Percentiles rank a stretch among this genome's conserved stretches.
These are phyloP conservation scores for Xanthostigma xanthostigma DNA, from an alignment of 2,888 invertebrate species.

Conservation along the genomic window DNA sequence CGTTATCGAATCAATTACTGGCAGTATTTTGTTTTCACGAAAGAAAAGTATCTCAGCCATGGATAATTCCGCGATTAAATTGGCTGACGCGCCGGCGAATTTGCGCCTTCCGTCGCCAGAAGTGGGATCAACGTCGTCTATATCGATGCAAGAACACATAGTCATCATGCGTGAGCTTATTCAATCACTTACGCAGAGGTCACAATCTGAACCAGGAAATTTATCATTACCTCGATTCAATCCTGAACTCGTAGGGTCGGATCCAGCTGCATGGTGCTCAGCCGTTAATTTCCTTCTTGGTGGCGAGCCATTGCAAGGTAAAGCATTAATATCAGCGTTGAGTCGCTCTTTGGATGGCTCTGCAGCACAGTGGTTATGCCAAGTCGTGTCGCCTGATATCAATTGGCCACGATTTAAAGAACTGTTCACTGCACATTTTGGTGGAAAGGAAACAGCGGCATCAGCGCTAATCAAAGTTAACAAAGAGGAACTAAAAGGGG, in stretches of 20 bases:
- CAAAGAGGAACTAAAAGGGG: not conserved
- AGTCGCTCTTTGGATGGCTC: slow-evolving; percentile 6
- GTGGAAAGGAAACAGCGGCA: not conserved
- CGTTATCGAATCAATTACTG: too few relatives aligned
- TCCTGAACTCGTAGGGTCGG: slow-evolving; percentile 1
- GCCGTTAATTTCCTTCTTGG: slow-evolving; percentile 6
- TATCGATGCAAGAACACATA: not conserved
- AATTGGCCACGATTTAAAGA: not conserved
- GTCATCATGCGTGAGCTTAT: not conserved
- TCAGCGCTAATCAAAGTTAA: not conserved
- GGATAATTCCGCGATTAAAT: too few relatives aligned
- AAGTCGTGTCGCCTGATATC: not conserved
- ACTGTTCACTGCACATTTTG: not conserved
- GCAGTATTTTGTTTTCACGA: too few relatives aligned
- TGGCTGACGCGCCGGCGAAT: too few relatives aligned
- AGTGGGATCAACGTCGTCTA: not conserved
- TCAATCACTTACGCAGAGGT: not conserved
- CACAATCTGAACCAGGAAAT: not conserved
- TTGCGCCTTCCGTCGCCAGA: too few relatives aligned
- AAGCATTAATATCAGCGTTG: slow-evolving; percentile 6
- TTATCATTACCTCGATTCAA: not conserved
- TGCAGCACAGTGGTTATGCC: slow-evolving; percentile 1
- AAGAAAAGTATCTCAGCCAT: too few relatives aligned
- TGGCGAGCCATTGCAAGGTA: slow-evolving; percentile 5
- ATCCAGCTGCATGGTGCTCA: slow-evolving; percentile 4